These are phyloP conservation scores for Dugesia japonica DNA, from an alignment of 2,888 invertebrate genomes.

Conservation along the genomic window DNA sequence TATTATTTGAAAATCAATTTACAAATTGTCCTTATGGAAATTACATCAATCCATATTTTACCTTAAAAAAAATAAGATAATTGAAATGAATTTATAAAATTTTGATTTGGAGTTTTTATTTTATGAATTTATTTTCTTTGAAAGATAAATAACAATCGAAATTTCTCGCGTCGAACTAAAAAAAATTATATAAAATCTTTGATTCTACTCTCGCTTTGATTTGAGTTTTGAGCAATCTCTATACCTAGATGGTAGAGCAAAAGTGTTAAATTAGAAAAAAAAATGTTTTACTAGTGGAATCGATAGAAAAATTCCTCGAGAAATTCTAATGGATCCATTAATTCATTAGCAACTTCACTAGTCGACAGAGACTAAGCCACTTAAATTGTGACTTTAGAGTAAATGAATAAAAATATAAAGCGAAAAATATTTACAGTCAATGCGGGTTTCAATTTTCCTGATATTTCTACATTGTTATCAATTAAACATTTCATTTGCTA, in stretches of 20 bases:
- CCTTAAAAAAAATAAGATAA: too few relatives aligned
- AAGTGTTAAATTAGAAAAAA: background rate
- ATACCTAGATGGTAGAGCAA: slow-evolving; percentile 7
- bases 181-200: too few relatives aligned
- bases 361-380: background rate
- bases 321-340: background rate
- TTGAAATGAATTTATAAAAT: background rate
- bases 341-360: slow-evolving; percentile 20
- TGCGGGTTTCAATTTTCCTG: background rate
- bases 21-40: too few relatives aligned
- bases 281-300: background rate
- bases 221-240: slow-evolving; percentile 3
- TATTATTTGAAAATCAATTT: too few relatives aligned
- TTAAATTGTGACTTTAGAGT: background rate
- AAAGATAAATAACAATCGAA: background rate
- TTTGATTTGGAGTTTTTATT: background rate
- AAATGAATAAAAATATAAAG: background rate
- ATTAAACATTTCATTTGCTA: too few relatives aligned
- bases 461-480: background rate
- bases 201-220: background rate
- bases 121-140: background rate
- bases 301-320: background rate
- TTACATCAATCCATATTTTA: too few relatives aligned
- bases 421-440: background rate
- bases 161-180: background rate